phyloP scores from a whole-genome alignment of 2,797 vertebrate genomes.

The Lates japonicus region DNA sequence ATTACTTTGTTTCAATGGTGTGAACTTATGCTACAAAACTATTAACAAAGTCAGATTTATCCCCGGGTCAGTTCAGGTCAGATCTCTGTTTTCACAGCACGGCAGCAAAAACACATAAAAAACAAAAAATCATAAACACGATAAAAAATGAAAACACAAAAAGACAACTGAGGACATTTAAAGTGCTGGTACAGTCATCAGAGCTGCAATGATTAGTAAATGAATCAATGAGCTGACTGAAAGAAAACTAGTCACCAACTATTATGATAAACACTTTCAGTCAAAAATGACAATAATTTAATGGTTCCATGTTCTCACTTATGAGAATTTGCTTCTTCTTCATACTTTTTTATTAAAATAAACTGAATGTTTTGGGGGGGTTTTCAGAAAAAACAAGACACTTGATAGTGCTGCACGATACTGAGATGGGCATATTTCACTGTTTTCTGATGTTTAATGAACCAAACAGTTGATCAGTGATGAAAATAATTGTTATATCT shows the following conservation, averaged over 20 bases:
- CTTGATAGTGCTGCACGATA: no score
- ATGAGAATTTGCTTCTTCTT: not conserved
- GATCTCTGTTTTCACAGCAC: no score
- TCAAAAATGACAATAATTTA: not conserved
- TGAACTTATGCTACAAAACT: not conserved
- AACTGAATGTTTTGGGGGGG: not conserved
- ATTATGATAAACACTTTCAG: not conserved
- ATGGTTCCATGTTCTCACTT: not conserved
- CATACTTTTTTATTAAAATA: not conserved
- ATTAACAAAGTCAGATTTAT: not conserved
- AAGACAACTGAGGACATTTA: not conserved
- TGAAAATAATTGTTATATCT: no score
- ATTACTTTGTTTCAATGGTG: not conserved
- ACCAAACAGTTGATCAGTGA: no score
- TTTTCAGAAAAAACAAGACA: not conserved
- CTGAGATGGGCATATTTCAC: not conserved
- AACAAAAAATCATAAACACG: not conserved
- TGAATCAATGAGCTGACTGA: not conserved
- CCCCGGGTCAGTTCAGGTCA: not conserved
- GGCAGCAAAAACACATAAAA: not conserved
- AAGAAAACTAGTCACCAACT: not conserved
- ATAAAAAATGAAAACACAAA: no score
- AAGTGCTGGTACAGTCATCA: not conserved
- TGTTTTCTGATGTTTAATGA: no score
- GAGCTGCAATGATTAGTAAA: no score